Evolutionary conservation across 2,797 vertebrate genomes (phyloP).

Genomic region (Hoplostethus mediterraneus): DNA sequence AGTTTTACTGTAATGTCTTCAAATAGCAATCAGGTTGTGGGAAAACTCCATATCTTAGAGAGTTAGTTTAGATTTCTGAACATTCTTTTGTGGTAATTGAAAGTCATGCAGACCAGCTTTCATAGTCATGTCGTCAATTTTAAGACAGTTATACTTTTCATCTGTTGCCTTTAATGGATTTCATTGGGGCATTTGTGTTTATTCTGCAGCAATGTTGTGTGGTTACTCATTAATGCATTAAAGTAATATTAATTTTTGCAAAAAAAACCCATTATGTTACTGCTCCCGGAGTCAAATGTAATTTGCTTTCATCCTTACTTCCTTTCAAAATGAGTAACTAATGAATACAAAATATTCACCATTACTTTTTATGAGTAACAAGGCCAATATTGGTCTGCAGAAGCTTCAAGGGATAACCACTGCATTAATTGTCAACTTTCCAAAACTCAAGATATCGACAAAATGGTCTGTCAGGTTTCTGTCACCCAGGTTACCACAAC

Average conservation of each 20-base stretch:
- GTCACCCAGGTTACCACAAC: background rate
- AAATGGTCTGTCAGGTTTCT: conserved; percentile 1
- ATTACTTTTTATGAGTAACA: background rate
- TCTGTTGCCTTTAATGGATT: conserved; percentile 59
- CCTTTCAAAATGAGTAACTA: background rate
- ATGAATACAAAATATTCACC: background rate
- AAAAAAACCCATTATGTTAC: background rate
- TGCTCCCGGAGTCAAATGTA: background rate
- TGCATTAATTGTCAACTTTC: conserved; percentile 11
- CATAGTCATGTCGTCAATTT: conserved; percentile 32
- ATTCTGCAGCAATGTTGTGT: conserved; percentile 6
- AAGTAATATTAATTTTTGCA: conserved; percentile 8
- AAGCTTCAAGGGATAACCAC: conserved; percentile 8
- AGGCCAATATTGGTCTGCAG: conserved; percentile 6
- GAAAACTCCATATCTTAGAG: conserved; percentile 87
- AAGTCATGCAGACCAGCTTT: conserved; percentile 25
- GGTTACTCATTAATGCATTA: conserved; percentile 13
- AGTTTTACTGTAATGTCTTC: conserved; percentile 85
- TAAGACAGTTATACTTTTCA: conserved; percentile 34
- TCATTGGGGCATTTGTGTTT: conserved; percentile 20
- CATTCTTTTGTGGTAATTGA: conserved; percentile 14
- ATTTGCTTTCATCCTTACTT: background rate
- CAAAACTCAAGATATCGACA: background rate
- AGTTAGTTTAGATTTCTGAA: conserved; percentile 58
- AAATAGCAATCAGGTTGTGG: conserved; percentile 81